Conservation (phyloP, 2,888 invertebrate genomes). For the Phaedon cochleariae region DNA sequence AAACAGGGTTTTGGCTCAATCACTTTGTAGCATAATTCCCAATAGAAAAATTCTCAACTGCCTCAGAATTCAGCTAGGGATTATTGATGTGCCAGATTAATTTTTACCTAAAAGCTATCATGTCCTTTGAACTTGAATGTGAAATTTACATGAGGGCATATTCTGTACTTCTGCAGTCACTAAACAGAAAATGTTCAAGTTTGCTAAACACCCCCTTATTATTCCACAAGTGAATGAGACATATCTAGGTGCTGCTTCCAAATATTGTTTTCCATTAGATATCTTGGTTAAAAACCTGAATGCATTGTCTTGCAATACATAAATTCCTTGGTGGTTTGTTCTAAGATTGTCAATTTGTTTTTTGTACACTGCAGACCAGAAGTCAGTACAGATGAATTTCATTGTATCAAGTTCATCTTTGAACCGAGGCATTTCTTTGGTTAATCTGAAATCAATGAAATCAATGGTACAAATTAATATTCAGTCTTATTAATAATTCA, state of each 20-base stretch:
- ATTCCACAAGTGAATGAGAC: conserved; percentile 96
- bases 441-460: conserved; percentile 67
- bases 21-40: too few species aligned
- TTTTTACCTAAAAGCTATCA: too few species aligned
- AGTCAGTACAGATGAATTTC: conserved; percentile 99
- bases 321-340: conserved; percentile 98
- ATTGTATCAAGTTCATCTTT: conserved; percentile 97
- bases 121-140: conserved; percentile 84
- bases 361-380: conserved; percentile 97
- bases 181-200: conserved; percentile 91
- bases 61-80: too few species aligned
- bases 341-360: conserved; percentile 98
- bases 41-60: too few species aligned
- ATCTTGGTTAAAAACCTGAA: conserved; percentile 91
- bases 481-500: too few species aligned
- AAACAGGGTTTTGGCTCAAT: too few species aligned
- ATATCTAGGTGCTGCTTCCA: conserved; percentile 90
- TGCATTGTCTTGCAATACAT: conserved; percentile 95
- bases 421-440: conserved; percentile 91
- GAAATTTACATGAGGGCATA: conserved; percentile 93
- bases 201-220: conserved; percentile 92
- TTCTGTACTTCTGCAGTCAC: conserved; percentile 95
- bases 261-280: conserved; percentile 88
- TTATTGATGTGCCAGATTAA: too few species aligned
- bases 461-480: too few species aligned